Conservation (phyloP, 2,888 invertebrate species). For the Dermolepida albohirtum region DNA sequence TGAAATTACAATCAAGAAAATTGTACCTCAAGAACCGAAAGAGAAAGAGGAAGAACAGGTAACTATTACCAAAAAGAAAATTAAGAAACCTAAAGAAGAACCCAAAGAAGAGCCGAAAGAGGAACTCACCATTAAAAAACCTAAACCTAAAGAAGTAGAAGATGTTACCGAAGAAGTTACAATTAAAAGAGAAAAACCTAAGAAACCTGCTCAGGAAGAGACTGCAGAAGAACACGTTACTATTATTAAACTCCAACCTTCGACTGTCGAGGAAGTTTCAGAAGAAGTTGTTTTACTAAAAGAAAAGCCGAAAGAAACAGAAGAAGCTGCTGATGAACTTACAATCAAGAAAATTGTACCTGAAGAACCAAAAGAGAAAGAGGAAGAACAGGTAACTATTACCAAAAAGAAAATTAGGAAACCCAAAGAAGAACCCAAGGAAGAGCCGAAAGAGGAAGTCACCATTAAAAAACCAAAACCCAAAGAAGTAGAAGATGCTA, state of each 20-base stretch:
- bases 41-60: slow-evolving; percentile 48
- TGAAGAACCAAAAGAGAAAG: slow-evolving; percentile 49
- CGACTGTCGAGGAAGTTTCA: slow-evolving; percentile 51
- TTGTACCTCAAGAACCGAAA: slow-evolving; percentile 30
- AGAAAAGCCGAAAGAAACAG: slow-evolving; percentile 51
- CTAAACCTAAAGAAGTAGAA: slow-evolving; percentile 58
- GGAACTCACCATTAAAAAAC: slow-evolving; percentile 54
- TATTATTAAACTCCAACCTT: slow-evolving; percentile 55
- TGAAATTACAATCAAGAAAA: slow-evolving; percentile 49
- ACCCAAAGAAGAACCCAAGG: slow-evolving; percentile 60
- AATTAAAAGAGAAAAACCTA: slow-evolving; percentile 50
- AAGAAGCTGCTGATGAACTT: slow-evolving; percentile 52
- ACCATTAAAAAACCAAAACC: slow-evolving; percentile 55
- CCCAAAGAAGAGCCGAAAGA: slow-evolving; percentile 54
- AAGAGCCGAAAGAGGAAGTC: slow-evolving; percentile 62
- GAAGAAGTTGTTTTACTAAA: slow-evolving; percentile 57
- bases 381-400: neutral
- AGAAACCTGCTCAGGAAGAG: slow-evolving; percentile 50
- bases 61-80: slow-evolving; percentile 48
- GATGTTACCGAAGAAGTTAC: slow-evolving; percentile 50
- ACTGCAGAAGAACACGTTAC: slow-evolving; percentile 56
- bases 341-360: slow-evolving; percentile 47
- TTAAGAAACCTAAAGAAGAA: slow-evolving; percentile 52
- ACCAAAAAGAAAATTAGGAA: slow-evolving; percentile 48
- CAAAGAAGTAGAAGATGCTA: slow-evolving; percentile 41